Evolutionary conservation across 92 coral and sea anemone species (phyloP).

Genomic region (Epizoanthus ramosus): DNA sequence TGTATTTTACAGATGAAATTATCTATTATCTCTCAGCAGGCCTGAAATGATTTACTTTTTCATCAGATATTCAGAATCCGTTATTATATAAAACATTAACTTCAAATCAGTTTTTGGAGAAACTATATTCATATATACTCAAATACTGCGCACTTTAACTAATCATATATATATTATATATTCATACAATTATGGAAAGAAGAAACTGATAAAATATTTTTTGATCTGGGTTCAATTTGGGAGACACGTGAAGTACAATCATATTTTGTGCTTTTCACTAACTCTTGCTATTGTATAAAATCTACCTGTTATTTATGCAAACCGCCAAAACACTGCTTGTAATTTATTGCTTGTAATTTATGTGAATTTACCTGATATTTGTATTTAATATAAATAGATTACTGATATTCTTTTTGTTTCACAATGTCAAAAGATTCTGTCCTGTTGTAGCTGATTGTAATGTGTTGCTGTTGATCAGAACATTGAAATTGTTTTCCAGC

Average conservation of each 20-base stretch:
- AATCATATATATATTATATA: constrained; percentile 14
- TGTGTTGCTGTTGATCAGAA: too few relatives aligned
- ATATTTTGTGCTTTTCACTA: background rate
- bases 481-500: too few relatives aligned
- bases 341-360: too few relatives aligned
- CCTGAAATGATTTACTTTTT: constrained; percentile 33
- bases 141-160: background rate
- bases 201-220: constrained; percentile 23
- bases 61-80: constrained; percentile 10
- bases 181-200: constrained; percentile 8
- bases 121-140: constrained; percentile 35
- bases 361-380: too few relatives aligned
- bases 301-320: too few relatives aligned
- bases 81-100: constrained; percentile 5
- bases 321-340: too few relatives aligned
- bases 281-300: too few relatives aligned
- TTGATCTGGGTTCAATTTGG: constrained; percentile 16
- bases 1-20: constrained; percentile 15
- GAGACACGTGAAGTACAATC: background rate
- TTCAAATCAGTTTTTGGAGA: constrained; percentile 6
- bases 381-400: too few relatives aligned
- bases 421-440: too few relatives aligned
- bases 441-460: too few relatives aligned
- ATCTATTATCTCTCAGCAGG: constrained; percentile 34
- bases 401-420: too few relatives aligned